Base-by-base conservation (phyloP, 2,797 vertebrate species). In the Phalloptychus januarius region DNA sequence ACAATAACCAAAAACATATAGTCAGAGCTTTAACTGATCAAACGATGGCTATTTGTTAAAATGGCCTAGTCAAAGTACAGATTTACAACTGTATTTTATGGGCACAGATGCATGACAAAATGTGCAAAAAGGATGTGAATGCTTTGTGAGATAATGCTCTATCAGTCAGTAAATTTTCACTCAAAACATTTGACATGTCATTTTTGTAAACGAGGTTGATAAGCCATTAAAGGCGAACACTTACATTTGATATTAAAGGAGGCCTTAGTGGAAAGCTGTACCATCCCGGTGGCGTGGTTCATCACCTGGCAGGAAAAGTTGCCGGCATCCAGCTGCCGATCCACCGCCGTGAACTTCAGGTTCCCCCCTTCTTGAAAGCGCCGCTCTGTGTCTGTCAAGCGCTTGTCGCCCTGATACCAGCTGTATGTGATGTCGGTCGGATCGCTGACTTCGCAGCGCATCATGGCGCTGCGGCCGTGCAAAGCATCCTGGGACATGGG, bases 181-280 rank as follows among this genome's bases (percentile, higher is more conserved):
- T 77, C 36, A 33, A 63, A 79, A 85, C 76, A 79, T 79, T 36
- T 8, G 18, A 69, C 7, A 40, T 25, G 18, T 5, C 38, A 5
- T 23, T 42, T 23, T 5, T 69, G 38, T 44, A 74, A 56, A 28
- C 10, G 1, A 52, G 15, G 70, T 28, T 46, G 2, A 38, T 20
- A 25, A 15, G 4, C 15, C 16, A 36, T 58, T 42, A 76, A 83
- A 85, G 87, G 23, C 4, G 38, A 80, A 85, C 46, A 94, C 98
- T 99, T 95, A 99, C 98, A 99, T 91, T 99, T 99, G 90, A 99
- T 99, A 83, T 99, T 99, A 95, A 99, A 98, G 79, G 98, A 97
- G 0, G 97, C 98, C 0, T 96, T 97, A 86, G 93, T 95, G 18
- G 97, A 97, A 76, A 70, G 93, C 2, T 91, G 95, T 50, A 86